phyloP scores from a whole-genome alignment of 64 coral and sea anemone genomes.

The Cladopsammia gracilis region DNA sequence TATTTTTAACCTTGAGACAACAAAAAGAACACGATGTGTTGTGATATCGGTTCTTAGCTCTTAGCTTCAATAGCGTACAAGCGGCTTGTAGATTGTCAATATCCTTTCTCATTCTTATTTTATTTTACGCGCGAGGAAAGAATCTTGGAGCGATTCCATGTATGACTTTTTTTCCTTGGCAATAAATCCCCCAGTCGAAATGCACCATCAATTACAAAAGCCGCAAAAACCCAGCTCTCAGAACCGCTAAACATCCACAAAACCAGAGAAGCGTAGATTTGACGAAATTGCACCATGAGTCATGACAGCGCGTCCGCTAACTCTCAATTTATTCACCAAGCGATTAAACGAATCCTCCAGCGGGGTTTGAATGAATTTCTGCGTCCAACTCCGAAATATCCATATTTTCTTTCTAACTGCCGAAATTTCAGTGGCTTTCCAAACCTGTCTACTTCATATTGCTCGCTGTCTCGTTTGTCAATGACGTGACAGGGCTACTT shows the following conservation, averaged over 20 bases:
- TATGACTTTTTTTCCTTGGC: not conserved
- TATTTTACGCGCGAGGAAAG: not conserved
- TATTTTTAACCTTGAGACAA: not conserved
- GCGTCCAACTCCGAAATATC: not conserved
- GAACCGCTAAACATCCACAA: not conserved
- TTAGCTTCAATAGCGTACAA: not conserved
- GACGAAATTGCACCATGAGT: not conserved
- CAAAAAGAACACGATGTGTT: not conserved
- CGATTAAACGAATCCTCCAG: not conserved
- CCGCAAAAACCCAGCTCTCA: not conserved
- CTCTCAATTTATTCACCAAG: not conserved
- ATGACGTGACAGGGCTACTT: conserved; percentile 23
- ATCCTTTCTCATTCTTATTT: not conserved
- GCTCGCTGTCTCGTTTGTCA: not conserved
- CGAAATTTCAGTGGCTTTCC: not conserved
- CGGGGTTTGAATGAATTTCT: not conserved
- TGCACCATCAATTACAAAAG: not conserved
- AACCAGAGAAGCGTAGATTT: not conserved
- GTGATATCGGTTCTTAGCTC: not conserved
- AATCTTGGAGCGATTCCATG: not conserved
- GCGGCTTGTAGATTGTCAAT: not conserved
- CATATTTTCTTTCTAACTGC: not conserved
- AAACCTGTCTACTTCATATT: conserved; percentile 18
- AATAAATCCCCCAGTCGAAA: not conserved
- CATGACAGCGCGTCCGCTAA: not conserved